Conservation (phyloP, 2,888 invertebrate species). For the Drosophila parthenogenetica region DNA sequence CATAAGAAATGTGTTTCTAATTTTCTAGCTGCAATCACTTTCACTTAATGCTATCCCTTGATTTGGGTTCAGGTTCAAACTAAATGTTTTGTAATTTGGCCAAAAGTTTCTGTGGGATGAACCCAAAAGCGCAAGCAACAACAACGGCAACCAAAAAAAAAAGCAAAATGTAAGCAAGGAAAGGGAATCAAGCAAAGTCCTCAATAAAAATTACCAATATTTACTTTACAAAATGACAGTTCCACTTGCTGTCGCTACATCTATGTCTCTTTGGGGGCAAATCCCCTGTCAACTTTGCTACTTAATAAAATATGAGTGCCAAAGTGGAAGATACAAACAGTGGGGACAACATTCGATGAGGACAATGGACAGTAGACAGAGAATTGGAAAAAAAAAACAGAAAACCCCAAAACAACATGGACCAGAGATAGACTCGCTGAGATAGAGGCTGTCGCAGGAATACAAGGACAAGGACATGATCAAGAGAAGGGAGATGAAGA, state of each 20-base stretch:
- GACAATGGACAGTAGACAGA: constrained; percentile 27
- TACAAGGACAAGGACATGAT: constrained; percentile 45
- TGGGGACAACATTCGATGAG: constrained; percentile 20
- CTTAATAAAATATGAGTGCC: constrained; percentile 80
- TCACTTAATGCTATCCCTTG: constrained; percentile 56
- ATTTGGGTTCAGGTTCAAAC: constrained; percentile 62
- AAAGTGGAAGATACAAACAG: constrained; percentile 63
- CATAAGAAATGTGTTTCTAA: constrained; percentile 58
- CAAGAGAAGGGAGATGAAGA: constrained; percentile 42
- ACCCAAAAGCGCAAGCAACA: constrained; percentile 36
- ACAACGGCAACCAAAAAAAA: not conserved
- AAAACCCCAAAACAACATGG: constrained; percentile 19
- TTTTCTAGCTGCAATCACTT: constrained; percentile 63
- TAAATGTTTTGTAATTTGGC: constrained; percentile 70
- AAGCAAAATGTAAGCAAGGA: not conserved
- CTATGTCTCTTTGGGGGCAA: constrained; percentile 40
- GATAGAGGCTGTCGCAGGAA: not conserved
- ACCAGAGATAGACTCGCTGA: not conserved
- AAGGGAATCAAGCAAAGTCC: constrained; percentile 71
- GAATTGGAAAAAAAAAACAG: constrained; percentile 1
- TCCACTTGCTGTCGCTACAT: constrained; percentile 43
- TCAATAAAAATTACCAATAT: constrained; percentile 81
- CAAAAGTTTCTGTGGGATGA: constrained; percentile 58
- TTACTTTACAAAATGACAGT: constrained; percentile 80
- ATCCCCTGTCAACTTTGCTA: constrained; percentile 81